Evolutionary conservation across 2,888 invertebrate species (phyloP).

Genomic region (Galerucella calmariensis): DNA sequence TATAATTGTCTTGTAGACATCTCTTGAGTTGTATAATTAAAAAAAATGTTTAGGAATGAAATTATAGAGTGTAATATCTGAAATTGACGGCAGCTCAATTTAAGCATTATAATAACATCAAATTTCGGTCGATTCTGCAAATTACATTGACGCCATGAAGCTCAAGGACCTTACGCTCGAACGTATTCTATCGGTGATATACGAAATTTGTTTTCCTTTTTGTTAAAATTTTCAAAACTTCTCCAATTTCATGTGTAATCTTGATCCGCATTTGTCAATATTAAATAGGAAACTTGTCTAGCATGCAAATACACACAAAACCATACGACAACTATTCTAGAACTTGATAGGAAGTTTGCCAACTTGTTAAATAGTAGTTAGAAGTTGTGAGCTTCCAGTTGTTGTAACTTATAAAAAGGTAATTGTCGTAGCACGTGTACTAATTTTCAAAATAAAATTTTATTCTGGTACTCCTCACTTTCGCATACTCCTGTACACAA

Average conservation of each 20-base stretch:
- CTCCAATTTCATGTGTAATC: neutral
- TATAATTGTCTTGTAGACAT: no score
- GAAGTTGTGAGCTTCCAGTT: neutral
- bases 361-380: neutral
- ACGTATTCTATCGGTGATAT: neutral
- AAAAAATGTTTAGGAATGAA: no score
- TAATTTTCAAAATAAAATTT: no score
- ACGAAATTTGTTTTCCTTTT: neutral
- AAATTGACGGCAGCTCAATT: neutral
- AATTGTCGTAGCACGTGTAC: no score
- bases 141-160: neutral
- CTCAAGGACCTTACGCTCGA: neutral
- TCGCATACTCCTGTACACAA: no score
- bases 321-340: neutral
- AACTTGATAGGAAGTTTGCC: neutral
- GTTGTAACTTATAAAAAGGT: no score
- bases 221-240: neutral
- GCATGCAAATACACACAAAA: neutral
- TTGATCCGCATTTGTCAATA: neutral
- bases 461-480: no score
- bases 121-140: neutral
- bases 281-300: neutral
- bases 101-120: neutral
- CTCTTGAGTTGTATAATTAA: no score
- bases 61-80: neutral